Conservation (phyloP, 2,797 vertebrate genomes). For the Darevskia mixta region DNA sequence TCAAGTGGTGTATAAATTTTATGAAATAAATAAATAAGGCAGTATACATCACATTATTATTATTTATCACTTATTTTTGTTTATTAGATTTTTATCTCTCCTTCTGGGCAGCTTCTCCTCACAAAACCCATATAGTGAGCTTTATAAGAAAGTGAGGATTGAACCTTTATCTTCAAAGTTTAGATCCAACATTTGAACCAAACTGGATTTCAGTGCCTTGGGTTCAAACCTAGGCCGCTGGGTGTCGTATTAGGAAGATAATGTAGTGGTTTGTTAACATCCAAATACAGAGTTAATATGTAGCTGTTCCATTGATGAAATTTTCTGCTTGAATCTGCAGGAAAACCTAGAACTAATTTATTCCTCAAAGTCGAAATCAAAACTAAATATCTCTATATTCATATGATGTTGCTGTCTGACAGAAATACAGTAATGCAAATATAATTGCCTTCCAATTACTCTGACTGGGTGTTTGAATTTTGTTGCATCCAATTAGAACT, state of each 20-base stretch:
- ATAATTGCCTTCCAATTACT: conserved; percentile 7
- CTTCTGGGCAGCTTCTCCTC: too few species aligned
- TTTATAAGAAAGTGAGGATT: neutral
- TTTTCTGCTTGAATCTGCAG: neutral
- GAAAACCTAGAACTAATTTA: neutral
- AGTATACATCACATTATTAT: too few species aligned
- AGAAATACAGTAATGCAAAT: neutral
- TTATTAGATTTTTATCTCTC: too few species aligned
- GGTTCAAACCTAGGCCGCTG: neutral
- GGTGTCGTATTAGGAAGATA: neutral
- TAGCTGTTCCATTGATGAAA: neutral
- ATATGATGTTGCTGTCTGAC: neutral
- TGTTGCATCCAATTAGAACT: neutral
- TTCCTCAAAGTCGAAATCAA: neutral
- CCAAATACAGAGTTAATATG: neutral
- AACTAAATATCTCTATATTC: neutral
- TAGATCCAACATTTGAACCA: neutral
- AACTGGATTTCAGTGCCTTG: neutral
- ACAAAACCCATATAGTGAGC: neutral
- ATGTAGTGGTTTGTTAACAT: neutral
- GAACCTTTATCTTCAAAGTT: neutral
- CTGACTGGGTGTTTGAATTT: conserved; percentile 10
- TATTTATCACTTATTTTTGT: too few species aligned
- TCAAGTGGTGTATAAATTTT: too few species aligned
- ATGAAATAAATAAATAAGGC: too few species aligned